These are phyloP conservation scores for Drosophila subpulchrella DNA, from an alignment of 1,140 invertebrate species.

Conservation along the genomic window DNA sequence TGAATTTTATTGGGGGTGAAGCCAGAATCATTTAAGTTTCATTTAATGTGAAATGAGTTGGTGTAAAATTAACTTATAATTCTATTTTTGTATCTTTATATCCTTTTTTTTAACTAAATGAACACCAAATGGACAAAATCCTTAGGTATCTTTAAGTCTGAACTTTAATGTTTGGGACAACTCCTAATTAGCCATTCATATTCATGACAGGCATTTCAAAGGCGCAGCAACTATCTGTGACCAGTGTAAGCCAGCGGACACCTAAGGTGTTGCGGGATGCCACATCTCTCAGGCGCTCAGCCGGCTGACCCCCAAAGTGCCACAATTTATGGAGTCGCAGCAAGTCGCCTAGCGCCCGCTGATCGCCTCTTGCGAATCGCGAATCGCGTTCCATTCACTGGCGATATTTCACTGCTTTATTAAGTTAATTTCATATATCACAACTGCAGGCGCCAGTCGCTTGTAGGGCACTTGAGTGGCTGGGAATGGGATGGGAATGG, in stretches of 20 bases:
- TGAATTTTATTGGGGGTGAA: too few species aligned
- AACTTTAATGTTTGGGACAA: background rate
- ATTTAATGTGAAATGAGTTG: too few species aligned
- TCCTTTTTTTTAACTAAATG: too few species aligned
- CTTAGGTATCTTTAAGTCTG: background rate
- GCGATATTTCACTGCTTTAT: constrained; percentile 83
- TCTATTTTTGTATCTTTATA: too few species aligned
- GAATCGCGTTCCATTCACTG: constrained; percentile 50
- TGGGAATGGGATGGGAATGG: background rate
- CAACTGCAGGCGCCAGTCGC: constrained; percentile 69
- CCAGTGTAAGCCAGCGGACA: constrained; percentile 31
- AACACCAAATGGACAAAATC: too few species aligned
- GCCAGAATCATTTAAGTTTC: too few species aligned
- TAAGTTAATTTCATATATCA: constrained; percentile 82
- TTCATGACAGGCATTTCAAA: constrained; percentile 3
- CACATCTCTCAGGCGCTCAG: constrained; percentile 39
- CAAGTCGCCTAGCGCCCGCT: constrained; percentile 63
- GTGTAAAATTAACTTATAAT: too few species aligned
- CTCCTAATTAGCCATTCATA: constrained; percentile 23
- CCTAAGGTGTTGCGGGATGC: constrained; percentile 56
- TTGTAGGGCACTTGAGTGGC: constrained; percentile 38
- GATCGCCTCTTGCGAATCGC: constrained; percentile 35
- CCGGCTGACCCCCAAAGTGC: constrained; percentile 39
- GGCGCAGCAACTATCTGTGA: constrained; percentile 12
- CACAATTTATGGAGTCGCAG: constrained; percentile 73